Base-by-base conservation (phyloP, 1,140 invertebrate genomes). In the Limonius californicus region DNA sequence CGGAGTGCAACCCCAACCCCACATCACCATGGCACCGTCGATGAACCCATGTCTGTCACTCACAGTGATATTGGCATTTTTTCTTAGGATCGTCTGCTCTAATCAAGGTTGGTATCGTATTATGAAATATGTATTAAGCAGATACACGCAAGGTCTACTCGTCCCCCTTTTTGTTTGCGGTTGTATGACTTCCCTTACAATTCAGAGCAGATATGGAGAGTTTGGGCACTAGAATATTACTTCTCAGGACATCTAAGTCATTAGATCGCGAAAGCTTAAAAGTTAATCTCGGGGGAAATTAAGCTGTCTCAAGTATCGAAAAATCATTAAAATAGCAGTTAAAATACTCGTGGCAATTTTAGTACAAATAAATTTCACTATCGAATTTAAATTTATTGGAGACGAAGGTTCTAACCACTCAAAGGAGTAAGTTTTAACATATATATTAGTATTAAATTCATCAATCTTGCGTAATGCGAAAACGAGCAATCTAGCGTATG, bases 31-130 rank as follows among this genome's bases (percentile, higher is more conserved):
- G 69, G 69, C 67, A 58, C 43, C 53, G 23, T 65, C 63, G 27
- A 45, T 54, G 54, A 58, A 50, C 69, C 69, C 68, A 65, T 50
- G 66, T 57, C 70, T 73, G 70, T 70, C 69, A 67, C 56, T 70
- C 63, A 59, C 65, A 61, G 62, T 74, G 65, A 71, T 74, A 74
- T 67, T 71, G 70, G 72, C 70, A 67, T 68, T 70, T 63, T 65
- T 70, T 53, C 66, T 66, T 30, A 66, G 61, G 57, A 54, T 63
- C 55, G 70, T 70, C 58, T 61, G 63, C 57, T 63, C 64, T 63
- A 72, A 72, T 69, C 72, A 73, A 72, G 72, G 72, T 73, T 65
- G 58, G 68, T 65, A 57, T 64, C 64, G 35, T 18, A 63, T 66
- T 67, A 64, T 67, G 62, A 67, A 67, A 67, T 67, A 67, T 67